Percentiles rank a stretch among this genome's conserved stretches.
Conservation (phyloP, 2,888 invertebrate species). For the Dastarcus helophoroides region DNA sequence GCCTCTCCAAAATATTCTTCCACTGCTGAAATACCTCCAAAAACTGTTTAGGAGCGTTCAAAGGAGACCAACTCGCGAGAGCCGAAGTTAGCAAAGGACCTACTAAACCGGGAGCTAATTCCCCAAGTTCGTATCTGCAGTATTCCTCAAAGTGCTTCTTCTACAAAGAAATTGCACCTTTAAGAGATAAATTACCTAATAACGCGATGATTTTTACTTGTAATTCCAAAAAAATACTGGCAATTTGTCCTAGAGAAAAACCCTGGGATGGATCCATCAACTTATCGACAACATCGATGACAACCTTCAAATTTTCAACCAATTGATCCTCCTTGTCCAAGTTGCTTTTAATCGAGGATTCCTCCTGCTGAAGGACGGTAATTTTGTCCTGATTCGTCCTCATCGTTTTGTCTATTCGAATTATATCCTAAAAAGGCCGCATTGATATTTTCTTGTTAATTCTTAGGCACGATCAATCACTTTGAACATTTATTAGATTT, state of each 20-base stretch:
- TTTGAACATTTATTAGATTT: too few relatives aligned
- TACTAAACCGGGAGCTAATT: constrained; percentile 73
- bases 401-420: constrained; percentile 68
- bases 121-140: constrained; percentile 70
- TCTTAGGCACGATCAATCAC: too few relatives aligned
- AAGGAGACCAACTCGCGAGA: constrained; percentile 68
- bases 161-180: constrained; percentile 25
- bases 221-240: constrained; percentile 45
- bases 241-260: constrained; percentile 47
- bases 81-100: constrained; percentile 70
- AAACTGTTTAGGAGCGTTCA: constrained; percentile 54
- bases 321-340: constrained; percentile 61
- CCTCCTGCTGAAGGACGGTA: constrained; percentile 68
- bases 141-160: constrained; percentile 64
- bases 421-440: constrained; percentile 66
- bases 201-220: constrained; percentile 36
- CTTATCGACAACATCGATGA: constrained; percentile 55
- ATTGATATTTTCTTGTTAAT: too few relatives aligned
- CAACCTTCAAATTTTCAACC: constrained; percentile 57
- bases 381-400: constrained; percentile 69
- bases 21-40: constrained; percentile 56
- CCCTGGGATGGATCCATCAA: constrained; percentile 42
- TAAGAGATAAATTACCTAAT: too few relatives aligned
- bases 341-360: constrained; percentile 53
- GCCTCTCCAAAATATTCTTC: constrained; percentile 48